Base-by-base conservation (phyloP, 92 coral and sea anemone genomes). In the Epizoanthus fatuus region DNA sequence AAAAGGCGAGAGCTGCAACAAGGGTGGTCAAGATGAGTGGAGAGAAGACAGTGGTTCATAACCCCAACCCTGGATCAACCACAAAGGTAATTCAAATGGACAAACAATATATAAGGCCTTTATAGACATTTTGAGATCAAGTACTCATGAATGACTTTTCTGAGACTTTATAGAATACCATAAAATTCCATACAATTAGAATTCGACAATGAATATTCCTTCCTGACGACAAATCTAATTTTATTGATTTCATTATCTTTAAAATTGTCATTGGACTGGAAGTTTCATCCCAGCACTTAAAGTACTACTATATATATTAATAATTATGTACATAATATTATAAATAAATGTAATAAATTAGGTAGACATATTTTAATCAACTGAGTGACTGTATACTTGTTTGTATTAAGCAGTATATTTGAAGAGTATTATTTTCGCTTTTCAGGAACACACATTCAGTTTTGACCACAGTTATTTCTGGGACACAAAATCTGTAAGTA, bases 21-120 rank as follows among this genome's bases (percentile, higher is more conserved):
- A 93, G 99, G 55, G 97, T 97, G 84, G 96, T 97, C 4, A 97
- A 97, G 84, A 97, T 97, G 98, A 97, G 96, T 86, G 99, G 97
- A 9, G 99, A 97, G 49, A 97, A 97, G 76, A 92, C 92, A 68
- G 92, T 97, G 12, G 86, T 95, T 9, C 99, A 97, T 51, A 97
- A 97, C 69, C 99, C 99, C 25, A 93, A 91, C 39, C 98, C 96
- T 81, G 98, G 95, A 13, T 87, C 95, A 40, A 90, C 89, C 39
- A 95, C 98, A 32, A 97, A 97, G 97, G 99, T 97, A 86, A 51
- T 55, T 3, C 11, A 47, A 47, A 47, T 7, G 16, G 13, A 53
- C 16, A 38, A 25, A 25, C 10, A 8, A n/a, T n/a, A n/a, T n/a
- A n/a, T n/a, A n/a, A 2, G 10, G 15, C 12, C 35, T 11, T 64